A percentile compares a stretch with the other conserved stretches of the same genome.
Conservation (phyloP, 2,888 invertebrate genomes). For the Caenorhabditis plicata region DNA sequence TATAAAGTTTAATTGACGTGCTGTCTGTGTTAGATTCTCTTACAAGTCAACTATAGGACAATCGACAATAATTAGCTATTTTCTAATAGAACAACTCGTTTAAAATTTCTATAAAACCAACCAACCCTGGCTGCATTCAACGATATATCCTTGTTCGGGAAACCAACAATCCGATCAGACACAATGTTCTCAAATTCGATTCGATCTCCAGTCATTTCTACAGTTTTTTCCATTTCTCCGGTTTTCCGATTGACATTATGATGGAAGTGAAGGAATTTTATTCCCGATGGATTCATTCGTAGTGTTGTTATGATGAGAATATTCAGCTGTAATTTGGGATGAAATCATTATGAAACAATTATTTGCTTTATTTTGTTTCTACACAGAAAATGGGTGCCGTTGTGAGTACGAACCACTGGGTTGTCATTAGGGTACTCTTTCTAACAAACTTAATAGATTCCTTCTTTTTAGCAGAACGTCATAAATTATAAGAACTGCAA, state of each 20-base stretch:
- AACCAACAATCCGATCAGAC: conserved; percentile 54
- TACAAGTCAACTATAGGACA: too few relatives aligned
- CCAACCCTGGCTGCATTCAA: conserved; percentile 51
- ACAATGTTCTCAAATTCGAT: conserved; percentile 59
- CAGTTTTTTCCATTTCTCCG: conserved; percentile 43
- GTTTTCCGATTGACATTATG: conserved; percentile 27
- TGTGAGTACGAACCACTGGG: too few relatives aligned
- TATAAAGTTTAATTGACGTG: too few relatives aligned
- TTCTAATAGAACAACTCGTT: too few relatives aligned
- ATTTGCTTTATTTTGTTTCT: too few relatives aligned
- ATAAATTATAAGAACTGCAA: too few relatives aligned
- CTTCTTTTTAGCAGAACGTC: too few relatives aligned
- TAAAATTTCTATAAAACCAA: conserved; percentile 2
- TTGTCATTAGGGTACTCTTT: too few relatives aligned
- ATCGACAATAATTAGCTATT: too few relatives aligned
- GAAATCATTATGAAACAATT: background rate
- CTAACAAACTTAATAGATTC: too few relatives aligned
- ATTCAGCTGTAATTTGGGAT: conserved; percentile 50
- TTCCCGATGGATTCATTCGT: conserved; percentile 55
- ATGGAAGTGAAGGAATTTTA: conserved; percentile 51
- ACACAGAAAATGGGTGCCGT: too few relatives aligned
- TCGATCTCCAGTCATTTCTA: conserved; percentile 56
- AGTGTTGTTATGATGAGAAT: conserved; percentile 51
- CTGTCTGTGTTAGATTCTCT: too few relatives aligned
- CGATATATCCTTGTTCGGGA: conserved; percentile 40